Conservation (phyloP, 2,113 vertebrate species). For the Atlantisia rogersi region DNA sequence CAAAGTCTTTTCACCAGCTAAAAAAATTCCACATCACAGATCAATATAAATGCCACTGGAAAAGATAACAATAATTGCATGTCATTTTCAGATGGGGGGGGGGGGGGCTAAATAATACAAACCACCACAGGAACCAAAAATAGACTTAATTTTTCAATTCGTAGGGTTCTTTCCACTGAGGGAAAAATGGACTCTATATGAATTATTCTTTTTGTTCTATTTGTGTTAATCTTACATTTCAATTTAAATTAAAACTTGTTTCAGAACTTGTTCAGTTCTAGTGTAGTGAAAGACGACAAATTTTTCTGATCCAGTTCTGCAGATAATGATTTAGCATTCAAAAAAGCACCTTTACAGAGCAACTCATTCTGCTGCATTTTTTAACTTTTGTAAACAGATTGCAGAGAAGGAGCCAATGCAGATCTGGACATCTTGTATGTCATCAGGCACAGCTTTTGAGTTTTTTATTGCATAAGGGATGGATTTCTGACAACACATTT, state of each 20-base stretch:
- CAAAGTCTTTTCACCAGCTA: background rate
- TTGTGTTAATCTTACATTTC: background rate
- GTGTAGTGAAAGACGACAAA: background rate
- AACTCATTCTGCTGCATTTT: constrained; percentile 64
- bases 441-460: constrained; percentile 69
- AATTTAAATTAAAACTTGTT: background rate
- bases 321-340: constrained; percentile 62
- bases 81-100: background rate
- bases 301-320: background rate
- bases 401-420: constrained; percentile 69
- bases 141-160: background rate
- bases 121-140: background rate
- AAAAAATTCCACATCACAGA: background rate
- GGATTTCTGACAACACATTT: constrained; percentile 76
- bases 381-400: constrained; percentile 74
- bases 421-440: constrained; percentile 74
- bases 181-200: background rate
- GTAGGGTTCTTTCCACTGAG: background rate
- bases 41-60: background rate
- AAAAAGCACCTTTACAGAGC: constrained; percentile 66
- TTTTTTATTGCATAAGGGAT: constrained; percentile 72
- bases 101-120: background rate
- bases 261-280: background rate
- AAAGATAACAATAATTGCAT: background rate
- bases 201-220: background rate